Conservation (phyloP, 2,797 vertebrate species). For the Molossus molossus region DNA sequence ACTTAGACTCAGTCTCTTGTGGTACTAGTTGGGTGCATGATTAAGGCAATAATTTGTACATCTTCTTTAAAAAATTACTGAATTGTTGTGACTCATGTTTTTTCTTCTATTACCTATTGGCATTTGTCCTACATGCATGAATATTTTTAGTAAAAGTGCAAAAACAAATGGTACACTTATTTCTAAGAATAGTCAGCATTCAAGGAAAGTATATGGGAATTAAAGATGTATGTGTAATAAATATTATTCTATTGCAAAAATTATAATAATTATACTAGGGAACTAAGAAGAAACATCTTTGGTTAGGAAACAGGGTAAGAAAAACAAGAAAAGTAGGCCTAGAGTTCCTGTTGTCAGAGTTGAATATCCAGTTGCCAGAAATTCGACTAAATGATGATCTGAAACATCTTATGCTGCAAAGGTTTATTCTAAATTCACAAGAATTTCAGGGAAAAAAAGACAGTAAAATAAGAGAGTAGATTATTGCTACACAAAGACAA, state of each 20-base stretch:
- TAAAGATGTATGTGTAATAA: background rate
- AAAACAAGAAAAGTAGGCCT: background rate
- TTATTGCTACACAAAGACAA: background rate
- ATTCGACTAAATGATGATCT: background rate
- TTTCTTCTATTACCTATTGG: background rate
- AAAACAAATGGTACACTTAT: background rate
- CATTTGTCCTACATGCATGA: background rate
- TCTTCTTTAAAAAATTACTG: background rate
- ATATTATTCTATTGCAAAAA: background rate
- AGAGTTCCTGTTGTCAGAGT: background rate
- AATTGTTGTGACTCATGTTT: background rate
- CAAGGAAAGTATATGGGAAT: background rate
- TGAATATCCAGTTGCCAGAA: background rate
- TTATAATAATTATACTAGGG: background rate
- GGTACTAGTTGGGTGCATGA: background rate
- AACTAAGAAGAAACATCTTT: conserved; percentile 1
- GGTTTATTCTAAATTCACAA: background rate
- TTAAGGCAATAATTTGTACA: background rate
- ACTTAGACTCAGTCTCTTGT: background rate
- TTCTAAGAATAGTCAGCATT: background rate
- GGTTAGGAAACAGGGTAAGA: background rate
- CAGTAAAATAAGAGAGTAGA: background rate
- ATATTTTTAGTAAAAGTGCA: conserved; percentile 1
- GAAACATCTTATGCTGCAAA: background rate
- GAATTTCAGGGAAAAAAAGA: background rate